Evolutionary conservation across 2,888 invertebrate species (phyloP).

Genomic region (Lithosia quadra): DNA sequence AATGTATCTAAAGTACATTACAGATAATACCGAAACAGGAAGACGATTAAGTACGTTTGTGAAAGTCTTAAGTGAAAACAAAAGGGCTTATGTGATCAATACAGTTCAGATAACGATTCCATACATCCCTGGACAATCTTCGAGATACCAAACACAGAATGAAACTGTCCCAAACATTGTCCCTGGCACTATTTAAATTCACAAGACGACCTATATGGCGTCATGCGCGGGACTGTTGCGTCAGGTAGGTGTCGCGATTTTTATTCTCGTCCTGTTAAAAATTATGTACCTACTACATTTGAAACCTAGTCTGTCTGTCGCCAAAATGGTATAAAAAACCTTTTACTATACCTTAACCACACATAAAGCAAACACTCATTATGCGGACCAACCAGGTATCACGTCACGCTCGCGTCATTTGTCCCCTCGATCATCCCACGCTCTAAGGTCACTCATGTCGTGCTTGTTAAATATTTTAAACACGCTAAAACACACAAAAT

Average conservation of each 20-base stretch:
- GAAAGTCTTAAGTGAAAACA: no score
- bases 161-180: neutral
- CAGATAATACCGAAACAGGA: no score
- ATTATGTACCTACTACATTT: no score
- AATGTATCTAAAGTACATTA: no score
- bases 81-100: no score
- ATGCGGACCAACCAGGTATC: slow-evolving; percentile 35
- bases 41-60: no score
- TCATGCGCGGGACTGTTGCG: neutral
- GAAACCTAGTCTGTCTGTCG: no score
- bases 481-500: slow-evolving; percentile 31
- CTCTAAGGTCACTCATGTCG: slow-evolving; percentile 43
- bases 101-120: no score
- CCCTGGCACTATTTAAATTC: neutral
- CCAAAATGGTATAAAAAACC: no score
- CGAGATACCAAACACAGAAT: neutral
- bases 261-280: neutral
- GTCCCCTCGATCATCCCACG: slow-evolving; percentile 46
- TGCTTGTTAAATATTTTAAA: slow-evolving; percentile 46
- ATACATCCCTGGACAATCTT: neutral
- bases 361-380: slow-evolving; percentile 33
- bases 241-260: neutral
- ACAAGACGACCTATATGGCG: neutral
- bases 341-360: slow-evolving; percentile 57
- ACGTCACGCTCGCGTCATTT: slow-evolving; percentile 48